Percentiles rank a stretch among this genome's conserved stretches.
Evolutionary conservation across 2,888 invertebrate genomes (phyloP).

Genomic region (Iselma pallidipennis): DNA sequence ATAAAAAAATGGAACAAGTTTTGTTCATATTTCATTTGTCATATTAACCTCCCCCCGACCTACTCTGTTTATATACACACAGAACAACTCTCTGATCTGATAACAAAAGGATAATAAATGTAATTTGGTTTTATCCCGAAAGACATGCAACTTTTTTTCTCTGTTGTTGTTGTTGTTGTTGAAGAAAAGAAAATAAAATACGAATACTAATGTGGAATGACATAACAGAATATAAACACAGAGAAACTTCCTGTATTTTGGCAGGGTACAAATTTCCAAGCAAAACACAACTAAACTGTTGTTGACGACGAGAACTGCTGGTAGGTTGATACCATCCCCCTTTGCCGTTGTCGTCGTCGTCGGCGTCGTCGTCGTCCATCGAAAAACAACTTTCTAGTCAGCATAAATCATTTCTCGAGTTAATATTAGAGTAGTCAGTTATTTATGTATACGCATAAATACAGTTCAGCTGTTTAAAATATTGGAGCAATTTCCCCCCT

Average conservation of each 20-base stretch:
- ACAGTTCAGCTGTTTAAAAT: slow-evolving; percentile 41
- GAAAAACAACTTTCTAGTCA: slow-evolving; percentile 6
- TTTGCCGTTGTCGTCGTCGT: no score
- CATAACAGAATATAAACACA: background rate
- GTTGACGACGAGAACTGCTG: no score
- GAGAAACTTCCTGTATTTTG: no score
- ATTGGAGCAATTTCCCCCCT: slow-evolving; percentile 27
- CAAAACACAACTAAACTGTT: background rate
- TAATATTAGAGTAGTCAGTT: slow-evolving; percentile 44
- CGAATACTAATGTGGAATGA: slow-evolving; percentile 3
- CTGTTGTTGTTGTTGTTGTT: background rate
- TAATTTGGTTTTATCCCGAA: slow-evolving; percentile 17
- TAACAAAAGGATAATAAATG: slow-evolving; percentile 18
- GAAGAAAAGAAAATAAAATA: background rate
- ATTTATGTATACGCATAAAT: slow-evolving; percentile 44
- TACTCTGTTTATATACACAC: background rate
- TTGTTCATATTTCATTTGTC: slow-evolving; percentile 15
- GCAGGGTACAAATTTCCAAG: slow-evolving; percentile 11
- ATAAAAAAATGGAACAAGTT: slow-evolving; percentile 5
- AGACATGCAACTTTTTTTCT: slow-evolving; percentile 10
- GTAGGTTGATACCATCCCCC: no score
- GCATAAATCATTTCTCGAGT: slow-evolving; percentile 41
- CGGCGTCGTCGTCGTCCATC: background rate
- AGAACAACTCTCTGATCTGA: slow-evolving; percentile 6
- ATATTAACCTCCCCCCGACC: background rate